These are phyloP conservation scores for Cephus nigrinus DNA, from an alignment of 2,888 invertebrate species.

Conservation along the genomic window DNA sequence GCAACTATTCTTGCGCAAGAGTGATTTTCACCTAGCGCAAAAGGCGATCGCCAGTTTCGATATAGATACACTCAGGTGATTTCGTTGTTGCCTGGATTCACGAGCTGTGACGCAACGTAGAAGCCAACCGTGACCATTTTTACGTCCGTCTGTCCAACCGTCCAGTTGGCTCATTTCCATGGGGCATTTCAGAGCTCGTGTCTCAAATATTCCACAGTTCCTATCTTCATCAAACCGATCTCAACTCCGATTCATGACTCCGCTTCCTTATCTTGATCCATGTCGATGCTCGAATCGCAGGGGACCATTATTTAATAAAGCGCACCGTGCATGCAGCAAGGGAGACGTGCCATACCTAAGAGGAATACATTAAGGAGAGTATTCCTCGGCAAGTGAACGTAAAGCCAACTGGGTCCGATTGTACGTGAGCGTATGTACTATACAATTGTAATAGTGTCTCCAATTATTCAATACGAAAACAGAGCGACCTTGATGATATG, in stretches of 20 bases:
- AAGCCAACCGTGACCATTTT: background rate
- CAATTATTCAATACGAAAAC: conserved; percentile 46
- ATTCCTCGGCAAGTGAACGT: background rate
- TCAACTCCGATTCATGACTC: background rate
- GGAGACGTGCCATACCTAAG: background rate
- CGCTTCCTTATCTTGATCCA: background rate
- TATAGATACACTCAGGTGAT: background rate
- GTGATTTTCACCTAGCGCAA: background rate
- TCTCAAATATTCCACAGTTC: background rate
- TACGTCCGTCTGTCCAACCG: background rate
- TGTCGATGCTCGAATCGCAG: background rate
- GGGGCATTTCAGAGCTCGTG: background rate
- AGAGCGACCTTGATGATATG: conserved; percentile 46
- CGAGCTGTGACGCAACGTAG: background rate
- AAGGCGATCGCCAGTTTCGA: background rate
- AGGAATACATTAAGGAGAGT: background rate
- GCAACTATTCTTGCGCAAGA: background rate
- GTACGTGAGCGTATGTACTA: background rate
- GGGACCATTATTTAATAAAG: background rate
- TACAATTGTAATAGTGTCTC: conserved; percentile 3
- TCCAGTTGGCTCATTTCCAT: background rate
- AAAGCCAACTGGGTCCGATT: background rate
- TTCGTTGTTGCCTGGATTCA: background rate
- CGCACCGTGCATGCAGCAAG: background rate
- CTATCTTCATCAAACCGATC: background rate